Percentiles rank a stretch among this genome's conserved stretches.
Evolutionary conservation across 2,797 vertebrate genomes (phyloP).

Genomic region (Acanthis flammea): DNA sequence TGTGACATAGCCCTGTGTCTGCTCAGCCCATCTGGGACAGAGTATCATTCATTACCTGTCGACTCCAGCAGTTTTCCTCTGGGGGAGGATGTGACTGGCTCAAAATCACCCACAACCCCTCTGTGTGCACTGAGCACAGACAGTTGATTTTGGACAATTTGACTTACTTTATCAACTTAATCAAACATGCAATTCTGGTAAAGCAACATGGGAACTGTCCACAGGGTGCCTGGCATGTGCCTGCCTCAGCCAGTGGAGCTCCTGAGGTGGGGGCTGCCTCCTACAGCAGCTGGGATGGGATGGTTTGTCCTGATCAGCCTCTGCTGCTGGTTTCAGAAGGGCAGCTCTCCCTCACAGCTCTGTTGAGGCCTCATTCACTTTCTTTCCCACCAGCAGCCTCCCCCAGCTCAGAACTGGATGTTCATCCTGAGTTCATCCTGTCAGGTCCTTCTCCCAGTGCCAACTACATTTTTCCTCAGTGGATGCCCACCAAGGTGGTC

Average conservation of each 20-base stretch:
- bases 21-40: background rate
- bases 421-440: background rate
- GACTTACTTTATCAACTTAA: background rate
- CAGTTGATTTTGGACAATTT: background rate
- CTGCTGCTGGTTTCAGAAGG: background rate
- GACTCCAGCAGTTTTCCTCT: background rate
- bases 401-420: background rate
- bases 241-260: background rate
- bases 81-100: background rate
- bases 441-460: background rate
- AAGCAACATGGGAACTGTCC: background rate
- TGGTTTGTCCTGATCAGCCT: background rate
- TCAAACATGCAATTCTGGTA: background rate
- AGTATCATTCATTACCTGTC: background rate
- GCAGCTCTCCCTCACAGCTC: background rate
- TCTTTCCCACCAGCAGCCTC: background rate
- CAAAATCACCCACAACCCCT: background rate
- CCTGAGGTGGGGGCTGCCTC: background rate
- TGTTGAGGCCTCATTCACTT: background rate
- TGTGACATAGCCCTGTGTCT: background rate
- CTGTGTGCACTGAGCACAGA: background rate
- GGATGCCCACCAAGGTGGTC: background rate
- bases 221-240: accelerated
- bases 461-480: background rate
- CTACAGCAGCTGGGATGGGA: background rate